Evolutionary conservation across 2,797 vertebrate genomes (phyloP).

Genomic region (Margarornis squamiger): DNA sequence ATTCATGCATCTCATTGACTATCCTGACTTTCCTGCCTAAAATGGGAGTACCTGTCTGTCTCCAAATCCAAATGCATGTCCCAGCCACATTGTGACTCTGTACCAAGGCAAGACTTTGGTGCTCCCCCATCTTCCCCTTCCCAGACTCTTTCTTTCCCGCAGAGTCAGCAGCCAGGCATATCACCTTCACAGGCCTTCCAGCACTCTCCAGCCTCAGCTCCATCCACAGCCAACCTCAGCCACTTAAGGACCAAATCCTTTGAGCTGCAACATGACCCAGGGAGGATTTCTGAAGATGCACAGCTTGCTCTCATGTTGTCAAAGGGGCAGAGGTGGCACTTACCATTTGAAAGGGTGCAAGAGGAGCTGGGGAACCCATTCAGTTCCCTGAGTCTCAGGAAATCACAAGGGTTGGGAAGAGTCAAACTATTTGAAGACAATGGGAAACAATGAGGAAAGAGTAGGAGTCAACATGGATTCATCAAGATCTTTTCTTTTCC

Average conservation of each 20-base stretch:
- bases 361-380: neutral
- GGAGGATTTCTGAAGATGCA: neutral
- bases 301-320: neutral
- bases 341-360: neutral
- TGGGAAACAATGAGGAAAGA: neutral
- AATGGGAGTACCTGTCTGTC: neutral
- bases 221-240: neutral
- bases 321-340: neutral
- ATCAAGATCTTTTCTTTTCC: neutral
- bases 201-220: neutral
- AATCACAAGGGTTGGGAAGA: neutral
- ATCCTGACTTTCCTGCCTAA: neutral
- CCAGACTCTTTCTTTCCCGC: neutral
- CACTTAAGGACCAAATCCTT: neutral
- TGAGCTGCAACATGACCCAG: accelerated
- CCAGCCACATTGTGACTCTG: accelerated
- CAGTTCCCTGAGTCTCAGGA: neutral
- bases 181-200: accelerated
- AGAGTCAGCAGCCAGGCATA: neutral
- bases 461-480: neutral
- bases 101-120: neutral
- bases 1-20: neutral
- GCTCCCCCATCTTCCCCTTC: neutral
- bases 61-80: neutral
- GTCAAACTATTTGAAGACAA: neutral